phyloP scores from a whole-genome alignment of 1,140 invertebrate genomes.

The Trissolcus basalis region DNA sequence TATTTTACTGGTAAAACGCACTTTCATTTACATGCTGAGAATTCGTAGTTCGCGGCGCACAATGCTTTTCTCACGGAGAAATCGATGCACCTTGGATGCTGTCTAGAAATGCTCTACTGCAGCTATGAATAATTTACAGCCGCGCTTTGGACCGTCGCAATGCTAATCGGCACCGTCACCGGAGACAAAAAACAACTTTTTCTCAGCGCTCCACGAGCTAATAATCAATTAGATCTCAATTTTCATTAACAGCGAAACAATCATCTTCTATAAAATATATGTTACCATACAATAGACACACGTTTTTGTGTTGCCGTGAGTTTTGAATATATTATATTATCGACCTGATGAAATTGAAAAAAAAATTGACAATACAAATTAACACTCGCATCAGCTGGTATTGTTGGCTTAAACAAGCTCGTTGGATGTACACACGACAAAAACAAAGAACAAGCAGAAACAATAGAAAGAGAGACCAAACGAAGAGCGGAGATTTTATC shows the following conservation, averaged over 20 bases:
- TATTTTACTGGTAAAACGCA: conserved; percentile 39
- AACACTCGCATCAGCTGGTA: no score
- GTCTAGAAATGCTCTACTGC: conserved; percentile 60
- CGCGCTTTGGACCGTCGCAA: conserved; percentile 3
- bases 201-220: no score
- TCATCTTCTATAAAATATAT: no score
- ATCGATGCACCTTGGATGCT: conserved; percentile 48
- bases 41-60: conserved; percentile 41
- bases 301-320: no score
- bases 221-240: no score
- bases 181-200: neutral
- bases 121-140: conserved; percentile 46
- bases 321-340: no score
- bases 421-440: neutral
- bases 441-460: conserved; percentile 22
- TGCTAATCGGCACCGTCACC: conserved; percentile 19
- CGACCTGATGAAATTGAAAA: no score
- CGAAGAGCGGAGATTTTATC: conserved; percentile 47
- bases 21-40: conserved; percentile 55
- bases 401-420: neutral
- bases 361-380: no score
- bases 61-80: conserved; percentile 55
- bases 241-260: no score
- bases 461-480: conserved; percentile 46
- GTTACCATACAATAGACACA: no score